Conservation (phyloP, 1,140 invertebrate genomes). For the Drosophila kikkawai region DNA sequence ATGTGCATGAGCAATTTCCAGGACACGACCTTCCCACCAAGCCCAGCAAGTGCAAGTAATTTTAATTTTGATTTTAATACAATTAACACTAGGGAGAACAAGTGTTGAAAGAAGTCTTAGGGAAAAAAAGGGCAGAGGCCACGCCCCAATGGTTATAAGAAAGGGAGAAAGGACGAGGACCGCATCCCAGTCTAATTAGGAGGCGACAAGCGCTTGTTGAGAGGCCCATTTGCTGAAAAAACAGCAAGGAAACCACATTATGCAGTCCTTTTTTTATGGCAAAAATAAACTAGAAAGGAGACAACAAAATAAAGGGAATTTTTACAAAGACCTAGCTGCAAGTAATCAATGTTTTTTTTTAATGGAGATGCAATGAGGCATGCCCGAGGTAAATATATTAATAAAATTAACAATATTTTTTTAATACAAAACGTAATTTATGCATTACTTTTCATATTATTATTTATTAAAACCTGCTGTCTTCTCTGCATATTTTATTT, state of each 20-base stretch:
- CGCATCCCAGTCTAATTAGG: conserved; percentile 55
- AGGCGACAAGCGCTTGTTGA: conserved; percentile 48
- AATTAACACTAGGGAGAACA: conserved; percentile 28
- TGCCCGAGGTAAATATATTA: neutral
- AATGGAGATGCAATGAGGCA: neutral
- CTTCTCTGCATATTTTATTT: neutral
- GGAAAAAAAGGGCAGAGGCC: neutral
- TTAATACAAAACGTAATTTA: no score
- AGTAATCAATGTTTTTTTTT: conserved; percentile 4
- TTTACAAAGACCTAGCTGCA: conserved; percentile 4
- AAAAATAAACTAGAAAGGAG: conserved; percentile 29
- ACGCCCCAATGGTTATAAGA: conserved; percentile 49
- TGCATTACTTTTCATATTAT: neutral
- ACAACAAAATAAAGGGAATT: conserved; percentile 4
- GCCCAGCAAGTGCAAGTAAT: conserved; percentile 11
- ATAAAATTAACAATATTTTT: neutral
- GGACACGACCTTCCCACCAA: conserved; percentile 12
- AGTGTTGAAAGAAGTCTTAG: conserved; percentile 1
- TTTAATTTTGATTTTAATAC: conserved; percentile 49
- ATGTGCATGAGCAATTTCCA: conserved; percentile 39
- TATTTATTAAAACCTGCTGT: neutral
- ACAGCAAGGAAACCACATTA: conserved; percentile 64
- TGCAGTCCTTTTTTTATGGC: conserved; percentile 45
- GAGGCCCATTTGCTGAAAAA: conserved; percentile 40
- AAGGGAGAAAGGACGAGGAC: neutral